Conservation (phyloP, 2,113 vertebrate species). For the Chaetodon trifascialis region DNA sequence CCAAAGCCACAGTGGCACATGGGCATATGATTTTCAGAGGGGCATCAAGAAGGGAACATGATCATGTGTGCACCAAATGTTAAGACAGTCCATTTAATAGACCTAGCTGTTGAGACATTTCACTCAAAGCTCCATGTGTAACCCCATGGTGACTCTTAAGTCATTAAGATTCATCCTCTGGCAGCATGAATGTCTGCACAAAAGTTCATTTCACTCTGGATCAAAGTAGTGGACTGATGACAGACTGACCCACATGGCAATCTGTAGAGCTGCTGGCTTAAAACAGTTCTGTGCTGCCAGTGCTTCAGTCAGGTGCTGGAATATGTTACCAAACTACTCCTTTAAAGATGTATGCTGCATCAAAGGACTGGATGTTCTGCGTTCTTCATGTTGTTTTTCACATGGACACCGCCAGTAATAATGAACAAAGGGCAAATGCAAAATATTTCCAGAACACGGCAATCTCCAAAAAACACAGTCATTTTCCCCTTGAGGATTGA, state of each 20-base stretch:
- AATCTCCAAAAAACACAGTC: conserved; percentile 34
- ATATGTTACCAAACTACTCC: not conserved
- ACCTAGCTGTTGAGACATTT: not conserved
- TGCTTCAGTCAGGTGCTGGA: not conserved
- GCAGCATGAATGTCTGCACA: not conserved
- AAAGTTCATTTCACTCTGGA: not conserved
- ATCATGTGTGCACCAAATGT: not conserved
- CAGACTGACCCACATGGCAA: not conserved
- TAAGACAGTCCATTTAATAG: not conserved
- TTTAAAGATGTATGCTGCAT: not conserved
- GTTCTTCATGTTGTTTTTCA: not conserved
- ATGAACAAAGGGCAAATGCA: conserved; percentile 29
- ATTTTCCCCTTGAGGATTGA: conserved; percentile 24
- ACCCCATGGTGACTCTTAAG: not conserved
- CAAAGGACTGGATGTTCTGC: not conserved
- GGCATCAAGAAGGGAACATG: not conserved
- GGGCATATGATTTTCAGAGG: too few relatives aligned
- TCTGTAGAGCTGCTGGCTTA: too few relatives aligned
- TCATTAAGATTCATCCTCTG: not conserved
- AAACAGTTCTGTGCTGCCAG: not conserved
- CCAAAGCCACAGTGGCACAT: too few relatives aligned
- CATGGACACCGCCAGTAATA: conserved; percentile 19
- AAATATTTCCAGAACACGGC: conserved; percentile 61
- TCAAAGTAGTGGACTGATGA: not conserved
- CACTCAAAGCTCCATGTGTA: not conserved